Evolutionary conservation across 2,888 invertebrate genomes (phyloP), one percentile per base, ranked within the genome.

Genomic region (Apamea epomidion): DNA sequence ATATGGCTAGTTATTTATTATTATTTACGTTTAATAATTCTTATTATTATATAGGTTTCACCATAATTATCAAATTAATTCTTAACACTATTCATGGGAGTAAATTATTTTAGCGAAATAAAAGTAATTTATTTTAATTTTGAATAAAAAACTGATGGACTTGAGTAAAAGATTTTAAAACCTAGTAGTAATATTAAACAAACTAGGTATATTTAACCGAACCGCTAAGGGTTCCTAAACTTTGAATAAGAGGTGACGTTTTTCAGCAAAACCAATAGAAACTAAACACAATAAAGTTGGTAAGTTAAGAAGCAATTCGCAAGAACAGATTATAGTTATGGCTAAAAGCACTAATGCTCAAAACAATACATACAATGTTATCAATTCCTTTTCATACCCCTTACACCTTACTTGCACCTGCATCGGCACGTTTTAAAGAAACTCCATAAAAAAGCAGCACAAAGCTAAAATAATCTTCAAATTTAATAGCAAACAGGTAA

Each of bases 401-500:
- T 29, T 1, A 0, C 2, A 8, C 25, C 16, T 25, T 64, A 71
- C 67, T 71, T 74, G 58, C n/a, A 51, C 21, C 12, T 60, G 32
- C 6, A 54, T 32, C 10, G 1, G 10, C 16, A 71, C 4, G 21
- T 73, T 76, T 60, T 12, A 64, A 68, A 62, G 3, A 32, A 65
- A 25, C 32, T 6, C n/a, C 60, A 14, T 70, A 18, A 69, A 74
- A 82, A 82, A 60, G 21, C 45, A 42, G 58, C 51, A 80, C 73
- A 73, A 65, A 65, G 51, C 69, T 25, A 64, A 62, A 84, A 82
- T 84, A 84, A 86, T 80, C 76, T 89, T 90, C 80, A 12, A 86
- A 82, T 81, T 76, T 87, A 82, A 80, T 48, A 51, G 67, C 64
- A 48, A 80, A 81, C 90, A 90, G 90, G 90, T 90, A 90, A 86